Evolutionary conservation across 2,113 vertebrate genomes (phyloP).

Genomic region (Hemiscyllium ocellatum): DNA sequence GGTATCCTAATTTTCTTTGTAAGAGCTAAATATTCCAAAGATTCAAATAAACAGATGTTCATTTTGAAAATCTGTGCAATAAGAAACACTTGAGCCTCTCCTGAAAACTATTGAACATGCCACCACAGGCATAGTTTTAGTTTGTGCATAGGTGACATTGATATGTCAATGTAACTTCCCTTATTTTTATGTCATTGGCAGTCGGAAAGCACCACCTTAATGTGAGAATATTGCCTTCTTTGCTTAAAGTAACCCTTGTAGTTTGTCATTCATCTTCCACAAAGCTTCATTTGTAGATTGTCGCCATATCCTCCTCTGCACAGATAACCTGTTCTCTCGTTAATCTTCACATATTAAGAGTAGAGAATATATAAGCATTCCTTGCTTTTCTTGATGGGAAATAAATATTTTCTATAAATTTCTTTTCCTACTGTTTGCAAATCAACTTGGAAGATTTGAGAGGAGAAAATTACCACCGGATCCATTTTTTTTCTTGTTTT

Average conservation of each 20-base stretch:
- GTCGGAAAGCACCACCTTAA: not conserved
- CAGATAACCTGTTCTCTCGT: not conserved
- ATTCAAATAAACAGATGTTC: not conserved
- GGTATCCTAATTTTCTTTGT: not conserved
- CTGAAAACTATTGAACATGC: not conserved
- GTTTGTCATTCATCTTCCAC: not conserved
- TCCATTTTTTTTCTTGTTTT: not conserved
- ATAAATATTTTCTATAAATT: not conserved
- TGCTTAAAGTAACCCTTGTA: not conserved
- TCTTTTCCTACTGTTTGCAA: not conserved
- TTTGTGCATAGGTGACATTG: not conserved
- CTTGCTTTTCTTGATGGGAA: not conserved
- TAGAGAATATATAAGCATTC: not conserved
- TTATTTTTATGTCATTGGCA: not conserved
- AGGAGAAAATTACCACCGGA: not conserved
- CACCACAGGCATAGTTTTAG: not conserved
- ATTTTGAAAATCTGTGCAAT: not conserved
- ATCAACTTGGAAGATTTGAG: not conserved
- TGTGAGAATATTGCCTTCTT: not conserved
- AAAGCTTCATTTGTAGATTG: not conserved
- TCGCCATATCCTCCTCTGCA: not conserved
- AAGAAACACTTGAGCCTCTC: not conserved
- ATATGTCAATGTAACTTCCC: not conserved
- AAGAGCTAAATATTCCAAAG: not conserved
- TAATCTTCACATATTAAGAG: not conserved